A percentile compares a stretch with the other conserved stretches of the same genome.
phyloP scores from a whole-genome alignment of 2,888 invertebrate species.

The Chloroclysta siterata region DNA sequence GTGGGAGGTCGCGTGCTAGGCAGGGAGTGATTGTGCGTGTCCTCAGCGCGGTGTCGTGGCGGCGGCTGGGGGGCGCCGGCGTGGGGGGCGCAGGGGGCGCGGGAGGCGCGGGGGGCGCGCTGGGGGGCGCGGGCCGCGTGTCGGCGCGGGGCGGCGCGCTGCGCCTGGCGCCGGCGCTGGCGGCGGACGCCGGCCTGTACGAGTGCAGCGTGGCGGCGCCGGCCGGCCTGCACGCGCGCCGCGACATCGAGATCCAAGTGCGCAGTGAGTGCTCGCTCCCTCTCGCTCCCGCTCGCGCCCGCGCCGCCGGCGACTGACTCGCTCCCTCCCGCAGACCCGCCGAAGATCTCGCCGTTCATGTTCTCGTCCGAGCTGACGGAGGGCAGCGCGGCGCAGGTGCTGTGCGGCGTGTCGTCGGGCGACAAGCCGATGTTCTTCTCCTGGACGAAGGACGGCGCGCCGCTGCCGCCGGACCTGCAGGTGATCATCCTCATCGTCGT shows the following conservation, averaged over 20 bases:
- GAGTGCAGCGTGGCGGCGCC: conserved; percentile 90
- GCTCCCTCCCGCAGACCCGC: conserved; percentile 84
- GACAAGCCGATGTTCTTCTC: conserved; percentile 89
- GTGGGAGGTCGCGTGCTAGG: too few species aligned
- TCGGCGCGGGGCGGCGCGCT: conserved; percentile 65
- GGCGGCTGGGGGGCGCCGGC: conserved; percentile 84
- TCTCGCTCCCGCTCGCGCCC: neutral
- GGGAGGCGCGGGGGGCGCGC: conserved; percentile 78
- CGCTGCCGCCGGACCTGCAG: conserved; percentile 86
- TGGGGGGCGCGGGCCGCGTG: conserved; percentile 74
- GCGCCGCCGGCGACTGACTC: too few species aligned
- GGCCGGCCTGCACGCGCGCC: conserved; percentile 88
- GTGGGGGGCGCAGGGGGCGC: conserved; percentile 73
- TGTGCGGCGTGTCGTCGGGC: conserved; percentile 90
- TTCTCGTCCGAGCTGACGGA: conserved; percentile 93
- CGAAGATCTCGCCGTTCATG: conserved; percentile 93
- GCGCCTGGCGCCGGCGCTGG: conserved; percentile 64
- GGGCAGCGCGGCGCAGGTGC: conserved; percentile 92
- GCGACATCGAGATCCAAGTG: conserved; percentile 89
- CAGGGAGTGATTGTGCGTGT: neutral
- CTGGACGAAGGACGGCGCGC: conserved; percentile 87
- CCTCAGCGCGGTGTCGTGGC: conserved; percentile 73
- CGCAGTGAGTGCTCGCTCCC: conserved; percentile 82
- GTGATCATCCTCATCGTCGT: too few species aligned
- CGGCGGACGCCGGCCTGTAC: conserved; percentile 90